Evolutionary conservation across 2,888 invertebrate genomes (phyloP).

Genomic region (Athalia cordata): DNA sequence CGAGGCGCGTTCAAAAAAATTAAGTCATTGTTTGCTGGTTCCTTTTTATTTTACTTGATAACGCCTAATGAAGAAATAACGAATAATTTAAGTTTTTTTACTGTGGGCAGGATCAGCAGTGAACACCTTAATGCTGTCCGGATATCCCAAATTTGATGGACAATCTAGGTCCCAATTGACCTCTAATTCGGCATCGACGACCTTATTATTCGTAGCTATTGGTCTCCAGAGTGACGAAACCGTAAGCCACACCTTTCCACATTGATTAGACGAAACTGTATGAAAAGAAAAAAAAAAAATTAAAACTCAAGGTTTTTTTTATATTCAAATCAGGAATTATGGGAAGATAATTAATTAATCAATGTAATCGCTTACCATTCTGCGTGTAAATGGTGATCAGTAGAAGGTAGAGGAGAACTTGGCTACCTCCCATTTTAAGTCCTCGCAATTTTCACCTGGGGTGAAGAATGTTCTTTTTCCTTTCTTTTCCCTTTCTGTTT

Average conservation of each 20-base stretch:
- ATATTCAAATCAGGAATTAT: not conserved
- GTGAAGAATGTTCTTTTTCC: too few species aligned
- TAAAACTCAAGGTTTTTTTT: not conserved
- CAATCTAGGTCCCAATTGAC: conserved; percentile 75
- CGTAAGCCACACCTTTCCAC: conserved; percentile 75
- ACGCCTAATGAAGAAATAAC: conserved; percentile 14
- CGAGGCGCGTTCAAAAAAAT: not conserved
- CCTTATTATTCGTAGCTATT: conserved; percentile 61
- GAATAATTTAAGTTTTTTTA: conserved; percentile 52
- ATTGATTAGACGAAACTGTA: conserved; percentile 64
- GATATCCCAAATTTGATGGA: conserved; percentile 58
- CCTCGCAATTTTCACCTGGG: too few species aligned
- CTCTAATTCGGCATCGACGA: conserved; percentile 74
- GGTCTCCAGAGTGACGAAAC: conserved; percentile 74
- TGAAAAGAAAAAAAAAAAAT: conserved; percentile 1
- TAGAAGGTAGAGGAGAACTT: too few species aligned
- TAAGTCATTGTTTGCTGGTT: too few species aligned
- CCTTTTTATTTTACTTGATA: not conserved
- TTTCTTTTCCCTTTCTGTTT: too few species aligned
- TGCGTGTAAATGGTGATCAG: too few species aligned
- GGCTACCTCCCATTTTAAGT: too few species aligned
- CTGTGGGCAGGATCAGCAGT: conserved; percentile 65
- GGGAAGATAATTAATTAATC: too few species aligned
- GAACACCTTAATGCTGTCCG: conserved; percentile 70
- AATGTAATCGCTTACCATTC: too few species aligned